These are phyloP conservation scores for Falco cherrug DNA, from an alignment of 2,797 vertebrate genomes.

Conservation along the genomic window DNA sequence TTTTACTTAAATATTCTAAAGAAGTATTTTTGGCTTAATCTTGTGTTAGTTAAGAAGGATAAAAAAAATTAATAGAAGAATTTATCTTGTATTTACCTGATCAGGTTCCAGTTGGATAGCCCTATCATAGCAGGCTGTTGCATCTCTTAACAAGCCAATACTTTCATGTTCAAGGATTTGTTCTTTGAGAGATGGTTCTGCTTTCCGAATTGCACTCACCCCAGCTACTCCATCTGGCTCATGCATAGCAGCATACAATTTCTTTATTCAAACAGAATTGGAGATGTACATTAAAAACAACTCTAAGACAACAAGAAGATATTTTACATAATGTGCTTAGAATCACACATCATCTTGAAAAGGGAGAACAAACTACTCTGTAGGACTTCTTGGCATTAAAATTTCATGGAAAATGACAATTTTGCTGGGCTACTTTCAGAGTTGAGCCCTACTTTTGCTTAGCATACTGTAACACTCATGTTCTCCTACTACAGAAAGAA, in stretches of 20 bases:
- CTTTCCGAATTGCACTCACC: conserved; percentile 92
- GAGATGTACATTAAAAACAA: neutral
- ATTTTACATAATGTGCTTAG: neutral
- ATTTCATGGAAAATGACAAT: neutral
- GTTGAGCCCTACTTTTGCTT: neutral
- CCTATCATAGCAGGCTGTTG: conserved; percentile 95
- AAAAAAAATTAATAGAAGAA: neutral
- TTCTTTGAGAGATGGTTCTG: conserved; percentile 93
- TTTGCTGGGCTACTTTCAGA: neutral
- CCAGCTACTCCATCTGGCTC: conserved; percentile 97
- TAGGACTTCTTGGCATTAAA: neutral
- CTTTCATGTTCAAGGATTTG: conserved; percentile 98
- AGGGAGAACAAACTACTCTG: neutral
- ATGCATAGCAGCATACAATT: conserved; percentile 95
- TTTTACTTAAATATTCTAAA: neutral
- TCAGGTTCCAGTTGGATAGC: conserved; percentile 97
- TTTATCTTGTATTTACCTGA: conserved; percentile 78
- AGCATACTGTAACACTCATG: neutral
- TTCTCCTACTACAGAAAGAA: neutral
- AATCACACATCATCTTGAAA: neutral
- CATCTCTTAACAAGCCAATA: conserved; percentile 92
- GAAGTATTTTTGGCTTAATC: neutral
- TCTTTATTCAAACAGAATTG: conserved; percentile 61
- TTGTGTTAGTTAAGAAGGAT: neutral
- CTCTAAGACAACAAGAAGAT: neutral